Evolutionary conservation across 2,888 invertebrate species (phyloP).

Genomic region (Spatulosminthurus flaviceps): DNA sequence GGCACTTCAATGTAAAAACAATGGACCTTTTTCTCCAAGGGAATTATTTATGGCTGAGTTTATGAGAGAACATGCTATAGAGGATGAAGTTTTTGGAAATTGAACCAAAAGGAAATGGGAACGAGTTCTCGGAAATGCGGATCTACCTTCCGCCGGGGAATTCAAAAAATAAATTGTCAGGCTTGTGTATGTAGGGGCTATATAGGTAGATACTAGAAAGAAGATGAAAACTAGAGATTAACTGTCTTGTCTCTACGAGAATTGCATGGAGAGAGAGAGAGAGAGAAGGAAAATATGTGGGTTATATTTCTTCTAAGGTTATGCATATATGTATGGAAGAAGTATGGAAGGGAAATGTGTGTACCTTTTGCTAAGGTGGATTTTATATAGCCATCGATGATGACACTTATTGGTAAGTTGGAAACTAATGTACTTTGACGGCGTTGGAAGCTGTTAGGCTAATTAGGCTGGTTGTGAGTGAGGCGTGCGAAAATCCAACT

Average conservation of each 20-base stretch:
- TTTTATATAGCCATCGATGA: slow-evolving; percentile 26
- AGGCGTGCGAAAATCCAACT: slow-evolving; percentile 40
- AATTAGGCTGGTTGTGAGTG: slow-evolving; percentile 38
- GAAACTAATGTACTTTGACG: slow-evolving; percentile 46
- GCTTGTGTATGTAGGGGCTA: too few species aligned
- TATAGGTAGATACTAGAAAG: too few species aligned
- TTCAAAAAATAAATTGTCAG: slow-evolving; percentile 13
- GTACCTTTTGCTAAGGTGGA: too few species aligned
- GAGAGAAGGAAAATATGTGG: background rate
- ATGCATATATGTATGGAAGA: background rate
- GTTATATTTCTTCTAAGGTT: background rate
- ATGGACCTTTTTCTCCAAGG: background rate
- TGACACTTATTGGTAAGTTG: slow-evolving; percentile 40
- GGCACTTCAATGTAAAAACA: too few species aligned
- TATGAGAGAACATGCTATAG: background rate
- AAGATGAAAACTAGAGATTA: slow-evolving; percentile 10
- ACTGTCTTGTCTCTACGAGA: background rate
- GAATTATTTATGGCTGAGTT: background rate
- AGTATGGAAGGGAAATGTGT: too few species aligned
- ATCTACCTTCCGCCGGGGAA: background rate
- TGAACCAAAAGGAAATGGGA: background rate
- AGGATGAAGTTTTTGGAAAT: background rate
- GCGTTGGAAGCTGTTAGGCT: slow-evolving; percentile 46
- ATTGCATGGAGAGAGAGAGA: background rate
- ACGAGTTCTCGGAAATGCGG: background rate